A percentile compares a stretch with the other conserved stretches of the same genome.
These are phyloP conservation scores for Andrena camellia DNA, from an alignment of 2,888 invertebrate genomes.

Conservation along the genomic window DNA sequence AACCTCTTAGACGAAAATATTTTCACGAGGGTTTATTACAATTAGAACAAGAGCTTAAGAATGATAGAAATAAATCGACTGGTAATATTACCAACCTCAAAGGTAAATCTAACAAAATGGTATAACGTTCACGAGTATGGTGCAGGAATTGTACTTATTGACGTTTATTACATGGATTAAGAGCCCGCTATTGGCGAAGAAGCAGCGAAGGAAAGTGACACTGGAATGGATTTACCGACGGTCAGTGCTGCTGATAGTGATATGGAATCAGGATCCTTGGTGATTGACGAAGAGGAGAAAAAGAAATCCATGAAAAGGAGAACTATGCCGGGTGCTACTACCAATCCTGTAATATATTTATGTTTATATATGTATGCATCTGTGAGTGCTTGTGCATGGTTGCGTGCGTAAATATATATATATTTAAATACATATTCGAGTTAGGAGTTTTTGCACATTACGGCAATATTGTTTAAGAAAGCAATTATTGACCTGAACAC, in stretches of 20 bases:
- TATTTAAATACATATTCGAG: background rate
- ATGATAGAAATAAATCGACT: constrained; percentile 84
- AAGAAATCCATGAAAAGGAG: constrained; percentile 82
- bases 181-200: constrained; percentile 63
- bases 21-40: constrained; percentile 96
- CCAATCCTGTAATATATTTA: constrained; percentile 75
- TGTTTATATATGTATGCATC: constrained; percentile 1
- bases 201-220: constrained; percentile 61
- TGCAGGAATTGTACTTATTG: background rate
- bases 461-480: constrained; percentile 50
- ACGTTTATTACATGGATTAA: constrained; percentile 5
- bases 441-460: constrained; percentile 37
- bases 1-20: constrained; percentile 92
- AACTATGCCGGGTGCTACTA: constrained; percentile 68
- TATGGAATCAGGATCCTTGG: constrained; percentile 79
- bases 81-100: constrained; percentile 67
- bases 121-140: background rate
- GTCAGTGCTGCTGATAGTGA: constrained; percentile 77
- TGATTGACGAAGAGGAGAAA: constrained; percentile 83
- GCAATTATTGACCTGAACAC: constrained; percentile 63
- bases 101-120: constrained; percentile 55
- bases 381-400: background rate
- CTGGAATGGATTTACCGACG: constrained; percentile 60
- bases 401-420: constrained; percentile 7
- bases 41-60: constrained; percentile 92